Evolutionary conservation across 2,888 invertebrate species (phyloP), one percentile per base, ranked within the genome.

Genomic region (Apodemia zela): DNA sequence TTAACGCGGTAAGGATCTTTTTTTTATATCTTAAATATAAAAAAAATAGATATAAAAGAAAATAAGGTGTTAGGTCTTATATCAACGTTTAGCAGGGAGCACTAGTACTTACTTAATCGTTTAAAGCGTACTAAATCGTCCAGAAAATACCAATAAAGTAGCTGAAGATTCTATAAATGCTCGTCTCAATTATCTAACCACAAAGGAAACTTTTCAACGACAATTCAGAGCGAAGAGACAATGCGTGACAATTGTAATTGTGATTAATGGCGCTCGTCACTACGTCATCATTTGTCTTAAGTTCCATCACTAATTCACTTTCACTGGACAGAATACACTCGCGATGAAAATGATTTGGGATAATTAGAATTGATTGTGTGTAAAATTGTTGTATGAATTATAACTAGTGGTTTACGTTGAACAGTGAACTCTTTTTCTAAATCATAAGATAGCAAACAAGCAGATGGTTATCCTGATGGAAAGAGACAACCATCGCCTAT

Each of bases 261-360:
- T 89, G 87, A 90, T 87, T 78, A 87, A 90, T 87, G 82, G 69
- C 45, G 64, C 57, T 66, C 61, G 61, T 73, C 77, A 76, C 77
- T 72, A 70, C 79, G 79, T 72, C 71, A 69, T 86, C 89, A 80
- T 88, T 87, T 87, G 86, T 88, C 85, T 88, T 81, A 71, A 71
- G 74, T 74, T 71, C 75, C 73, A 73, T 73, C 77, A 75, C 77
- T 54, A 54, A 54, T 54, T 54, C 25, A 54, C 54, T 54, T 54
- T 25, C 54, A 54, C 54, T 54, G 25, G 54, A 21, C 54, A 21
- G 21, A 54, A 54, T 54, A 21, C 54, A 25, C 54, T 54, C 21
- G 25, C 54, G 54, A 45, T 45, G 42, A 21, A 54, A 54, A 54
- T 54, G 25, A 54, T 54, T 54, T 13, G 54, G 15, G 25, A 15